These are phyloP conservation scores for Mohoua ochrocephala DNA, from an alignment of 2,113 vertebrate species.

Conservation along the genomic window DNA sequence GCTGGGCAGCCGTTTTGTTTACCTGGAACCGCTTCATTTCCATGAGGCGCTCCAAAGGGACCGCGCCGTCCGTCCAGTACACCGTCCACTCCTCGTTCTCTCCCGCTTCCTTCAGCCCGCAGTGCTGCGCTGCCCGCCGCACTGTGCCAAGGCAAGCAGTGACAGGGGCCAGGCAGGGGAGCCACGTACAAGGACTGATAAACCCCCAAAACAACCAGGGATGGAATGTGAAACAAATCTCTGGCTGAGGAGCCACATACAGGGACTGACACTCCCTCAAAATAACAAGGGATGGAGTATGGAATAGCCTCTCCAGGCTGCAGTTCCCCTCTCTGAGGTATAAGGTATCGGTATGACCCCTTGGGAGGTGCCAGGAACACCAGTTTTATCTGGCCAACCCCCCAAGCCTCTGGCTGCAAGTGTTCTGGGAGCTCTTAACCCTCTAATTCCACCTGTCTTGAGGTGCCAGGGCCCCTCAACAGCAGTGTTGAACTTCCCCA, in stretches of 20 bases:
- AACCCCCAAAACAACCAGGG: background rate
- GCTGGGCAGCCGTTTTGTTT: background rate
- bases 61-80: constrained; percentile 71
- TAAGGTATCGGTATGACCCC: background rate
- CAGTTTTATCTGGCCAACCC: background rate
- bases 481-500: rapidly evolving
- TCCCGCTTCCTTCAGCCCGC: constrained; percentile 70
- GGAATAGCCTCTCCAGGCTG: background rate
- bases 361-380: background rate
- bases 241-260: background rate
- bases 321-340: background rate
- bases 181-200: background rate
- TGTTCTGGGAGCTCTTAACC: background rate
- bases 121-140: constrained; percentile 65
- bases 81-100: constrained; percentile 72
- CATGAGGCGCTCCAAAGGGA: constrained; percentile 72
- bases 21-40: constrained; percentile 81
- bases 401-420: background rate
- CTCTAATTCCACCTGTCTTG: background rate
- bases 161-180: background rate
- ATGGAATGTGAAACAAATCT: rapidly evolving
- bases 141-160: constrained; percentile 57
- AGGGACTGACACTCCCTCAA: background rate
- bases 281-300: rapidly evolving
- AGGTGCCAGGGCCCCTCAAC: background rate